A percentile compares a stretch with the other conserved stretches of the same genome.
Evolutionary conservation across 2,888 invertebrate species (phyloP).

Genomic region (Epinotia ramella): DNA sequence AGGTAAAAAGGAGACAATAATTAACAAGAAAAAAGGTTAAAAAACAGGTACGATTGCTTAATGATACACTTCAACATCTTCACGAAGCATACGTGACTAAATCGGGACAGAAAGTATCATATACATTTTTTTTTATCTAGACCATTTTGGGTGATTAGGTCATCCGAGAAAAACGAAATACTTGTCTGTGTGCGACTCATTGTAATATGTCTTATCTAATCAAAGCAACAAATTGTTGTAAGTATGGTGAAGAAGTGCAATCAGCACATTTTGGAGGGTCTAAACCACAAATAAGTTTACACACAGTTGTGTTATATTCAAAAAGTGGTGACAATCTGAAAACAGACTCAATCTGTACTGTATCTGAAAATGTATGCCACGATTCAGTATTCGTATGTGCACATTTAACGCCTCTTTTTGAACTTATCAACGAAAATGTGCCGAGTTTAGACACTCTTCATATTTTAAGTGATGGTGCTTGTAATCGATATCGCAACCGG

Average conservation of each 20-base stretch:
- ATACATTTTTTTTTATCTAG: too few relatives aligned
- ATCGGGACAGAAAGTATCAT: too few relatives aligned
- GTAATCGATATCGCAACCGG: slow-evolving; percentile 1
- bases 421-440: neutral
- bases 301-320: neutral
- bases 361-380: neutral
- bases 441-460: slow-evolving; percentile 2
- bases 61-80: too few relatives aligned
- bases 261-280: slow-evolving; percentile 5
- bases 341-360: neutral
- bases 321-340: neutral
- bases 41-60: too few relatives aligned
- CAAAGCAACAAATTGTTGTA: too few relatives aligned
- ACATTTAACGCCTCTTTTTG: neutral
- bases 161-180: too few relatives aligned
- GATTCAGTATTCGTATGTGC: slow-evolving; percentile 2
- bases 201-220: too few relatives aligned
- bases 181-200: too few relatives aligned
- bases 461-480: slow-evolving; percentile 5
- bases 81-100: too few relatives aligned
- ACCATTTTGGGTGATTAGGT: too few relatives aligned
- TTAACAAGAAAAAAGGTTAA: too few relatives aligned
- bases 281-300: slow-evolving; percentile 1
- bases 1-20: too few relatives aligned
- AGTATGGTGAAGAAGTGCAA: neutral